Evolutionary conservation across 1,140 invertebrate genomes (phyloP), one percentile per base, ranked within the genome.

Genomic region (Pseudomyrmex dendroicus): DNA sequence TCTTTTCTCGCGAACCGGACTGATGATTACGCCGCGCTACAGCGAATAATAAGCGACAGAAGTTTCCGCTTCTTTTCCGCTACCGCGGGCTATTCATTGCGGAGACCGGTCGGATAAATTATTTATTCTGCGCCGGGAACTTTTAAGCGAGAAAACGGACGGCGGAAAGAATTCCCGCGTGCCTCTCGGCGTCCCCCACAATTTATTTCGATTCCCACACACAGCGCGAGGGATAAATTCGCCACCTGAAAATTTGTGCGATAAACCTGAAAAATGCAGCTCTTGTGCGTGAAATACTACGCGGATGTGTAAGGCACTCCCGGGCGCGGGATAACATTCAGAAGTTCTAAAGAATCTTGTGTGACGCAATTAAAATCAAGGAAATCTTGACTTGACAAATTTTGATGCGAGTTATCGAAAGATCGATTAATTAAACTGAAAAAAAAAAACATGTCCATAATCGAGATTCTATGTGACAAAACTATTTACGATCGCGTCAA

Each of bases 11-110:
- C 35, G 50, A 52, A 48, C 62, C 17, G 35, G 13, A 12, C 67
- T 48, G 73, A 85, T 88, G 84, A 89, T 88, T 83, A 89, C 66
- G 50, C 67, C 35, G n/a, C 25, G 59, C 67, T 76, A 62, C 52
- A 54, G 70, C 54, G 52, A 52, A 68, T 72, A 59, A 66, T 66
- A 66, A 83, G 72, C 62, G 82, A 57, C 56, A 35, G 68, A 88
- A 87, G 57, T 82, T 88, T 86, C 35, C 22, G 44, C 76, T 68
- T 57, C 73, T 67, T 35, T 35, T 68, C 59, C 50, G n/a, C 50
- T 54, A 48, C 50, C 22, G 54, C 54, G 56, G 64, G 57, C 78
- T 73, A 82, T 80, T 87, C 84, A 73, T 84, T 67, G 25, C 35
- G 54, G 48, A 0, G 35, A 35, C 66, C 63, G 54, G 8, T 73